Conservation (phyloP, 2,797 vertebrate species). For the Novumbra hubbsi region DNA sequence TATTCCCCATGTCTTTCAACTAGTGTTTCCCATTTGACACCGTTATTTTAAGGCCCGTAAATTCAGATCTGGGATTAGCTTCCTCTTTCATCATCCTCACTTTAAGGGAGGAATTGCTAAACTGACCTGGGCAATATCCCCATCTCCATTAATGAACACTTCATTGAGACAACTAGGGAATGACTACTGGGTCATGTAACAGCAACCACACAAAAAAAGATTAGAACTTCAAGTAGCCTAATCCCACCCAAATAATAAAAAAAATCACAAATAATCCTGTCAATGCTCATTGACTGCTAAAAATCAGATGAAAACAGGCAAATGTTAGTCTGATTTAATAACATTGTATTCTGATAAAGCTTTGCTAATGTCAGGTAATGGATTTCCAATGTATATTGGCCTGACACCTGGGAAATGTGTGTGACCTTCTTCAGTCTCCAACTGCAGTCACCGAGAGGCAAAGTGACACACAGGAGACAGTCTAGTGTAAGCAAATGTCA, state of each 20-base stretch:
- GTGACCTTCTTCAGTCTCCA: constrained; percentile 31
- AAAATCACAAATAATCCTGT: not conserved
- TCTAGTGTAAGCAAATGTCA: not conserved
- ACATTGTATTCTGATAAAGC: constrained; percentile 24
- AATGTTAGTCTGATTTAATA: constrained; percentile 10
- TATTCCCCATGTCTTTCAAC: not conserved
- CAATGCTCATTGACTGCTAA: not conserved
- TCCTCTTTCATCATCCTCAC: not conserved
- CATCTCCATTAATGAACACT: not conserved
- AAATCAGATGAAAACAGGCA: constrained; percentile 34
- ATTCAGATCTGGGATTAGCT: not conserved
- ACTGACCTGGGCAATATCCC: not conserved
- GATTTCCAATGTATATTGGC: constrained; percentile 52
- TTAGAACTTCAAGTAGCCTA: not conserved
- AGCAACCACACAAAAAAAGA: not conserved
- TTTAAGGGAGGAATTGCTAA: not conserved
- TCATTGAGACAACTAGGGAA: not conserved
- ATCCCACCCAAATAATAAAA: not conserved
- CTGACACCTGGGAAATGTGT: constrained; percentile 4
- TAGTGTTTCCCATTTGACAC: not conserved
- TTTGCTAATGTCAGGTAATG: constrained; percentile 41
- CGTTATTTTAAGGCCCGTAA: not conserved
- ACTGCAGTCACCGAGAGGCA: constrained; percentile 28
- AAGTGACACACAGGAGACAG: constrained; percentile 20
- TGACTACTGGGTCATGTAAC: not conserved